Evolutionary conservation across 2,888 invertebrate genomes (phyloP), one percentile per base, ranked within the genome.

Genomic region (Eupithecia subumbrata): DNA sequence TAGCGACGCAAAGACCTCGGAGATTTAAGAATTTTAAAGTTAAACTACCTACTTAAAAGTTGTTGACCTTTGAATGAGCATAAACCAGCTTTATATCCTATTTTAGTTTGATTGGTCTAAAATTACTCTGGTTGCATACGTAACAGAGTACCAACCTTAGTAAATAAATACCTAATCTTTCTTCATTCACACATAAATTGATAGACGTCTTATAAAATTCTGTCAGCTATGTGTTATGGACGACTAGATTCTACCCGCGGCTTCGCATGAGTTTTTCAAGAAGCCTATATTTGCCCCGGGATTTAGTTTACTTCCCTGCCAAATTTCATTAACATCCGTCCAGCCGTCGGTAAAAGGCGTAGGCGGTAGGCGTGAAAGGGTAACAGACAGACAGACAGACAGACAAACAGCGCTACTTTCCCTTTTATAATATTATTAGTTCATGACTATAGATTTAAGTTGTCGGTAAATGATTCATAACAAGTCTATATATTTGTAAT

Each of bases 61-160:
- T 74, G 69, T 72, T 77, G 72, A 77, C 72, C 70, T 77, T 60
- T 72, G 67, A 52, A 71, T 34, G 34, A 52, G 22, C 18, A 11
- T 66, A 66, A 56, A 22, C 52, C 11, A 11, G 52, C 11, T 48
- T 48, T 48, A n/a, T 48, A 16, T 48, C 8, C 48, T 22, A 22
- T 56, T 56, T 22, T 22, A 52, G 11, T 56, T 22, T 22, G 52
- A 56, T 22, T 56, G 22, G 11, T 52, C 52, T 52, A 9, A 3
- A 2, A 52, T n/a, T n/a, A n/a, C 9, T n/a, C 18, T n/a, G 9
- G 9, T 40, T 9, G 40, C 40, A 40, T 43, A 14, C 12, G 43
- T 43, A 14, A 43, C 1, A 43, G 43, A 43, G 43, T 12, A 43
- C 1, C 40, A 2, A 43, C 0, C 40, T 40, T 9, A 40, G 40